Evolutionary conservation across 2,797 vertebrate species (phyloP).

Genomic region (Hypotaenidia philippensis): DNA sequence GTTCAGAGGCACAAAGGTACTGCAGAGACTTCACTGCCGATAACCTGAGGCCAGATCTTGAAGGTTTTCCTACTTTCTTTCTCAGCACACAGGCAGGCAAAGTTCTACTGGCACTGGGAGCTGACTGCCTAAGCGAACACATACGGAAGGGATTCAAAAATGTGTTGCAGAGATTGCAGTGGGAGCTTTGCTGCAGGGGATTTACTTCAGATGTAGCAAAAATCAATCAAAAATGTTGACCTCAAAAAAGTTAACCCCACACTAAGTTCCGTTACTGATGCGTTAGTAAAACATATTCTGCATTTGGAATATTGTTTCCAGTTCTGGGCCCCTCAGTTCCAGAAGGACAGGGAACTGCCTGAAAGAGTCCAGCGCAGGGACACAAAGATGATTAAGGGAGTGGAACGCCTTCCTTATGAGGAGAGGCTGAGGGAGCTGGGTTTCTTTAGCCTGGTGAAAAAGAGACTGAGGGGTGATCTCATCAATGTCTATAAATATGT

Average conservation of each 20-base stretch:
- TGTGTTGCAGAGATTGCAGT: neutral
- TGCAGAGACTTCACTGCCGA: neutral
- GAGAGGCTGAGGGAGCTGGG: too few relatives aligned
- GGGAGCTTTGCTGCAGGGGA: neutral
- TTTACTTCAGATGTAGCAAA: neutral
- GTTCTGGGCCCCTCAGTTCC: too few relatives aligned
- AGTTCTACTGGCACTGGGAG: neutral
- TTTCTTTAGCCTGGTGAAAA: too few relatives aligned
- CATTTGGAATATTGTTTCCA: too few relatives aligned
- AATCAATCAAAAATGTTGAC: neutral
- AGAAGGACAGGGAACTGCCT: too few relatives aligned
- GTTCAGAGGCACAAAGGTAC: conserved; percentile 25
- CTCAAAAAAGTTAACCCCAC: neutral
- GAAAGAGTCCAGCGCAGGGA: too few relatives aligned
- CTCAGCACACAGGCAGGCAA: neutral
- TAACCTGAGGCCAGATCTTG: neutral
- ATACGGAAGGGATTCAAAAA: neutral
- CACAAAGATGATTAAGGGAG: too few relatives aligned
- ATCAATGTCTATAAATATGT: too few relatives aligned
- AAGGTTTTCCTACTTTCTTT: neutral
- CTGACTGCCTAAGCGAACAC: neutral
- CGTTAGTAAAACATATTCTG: neutral
- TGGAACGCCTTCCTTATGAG: too few relatives aligned
- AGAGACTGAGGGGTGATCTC: too few relatives aligned
- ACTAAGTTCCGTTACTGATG: neutral